These are phyloP conservation scores for Dermatemys mawii DNA, from an alignment of 2,113 vertebrate genomes.

Conservation along the genomic window DNA sequence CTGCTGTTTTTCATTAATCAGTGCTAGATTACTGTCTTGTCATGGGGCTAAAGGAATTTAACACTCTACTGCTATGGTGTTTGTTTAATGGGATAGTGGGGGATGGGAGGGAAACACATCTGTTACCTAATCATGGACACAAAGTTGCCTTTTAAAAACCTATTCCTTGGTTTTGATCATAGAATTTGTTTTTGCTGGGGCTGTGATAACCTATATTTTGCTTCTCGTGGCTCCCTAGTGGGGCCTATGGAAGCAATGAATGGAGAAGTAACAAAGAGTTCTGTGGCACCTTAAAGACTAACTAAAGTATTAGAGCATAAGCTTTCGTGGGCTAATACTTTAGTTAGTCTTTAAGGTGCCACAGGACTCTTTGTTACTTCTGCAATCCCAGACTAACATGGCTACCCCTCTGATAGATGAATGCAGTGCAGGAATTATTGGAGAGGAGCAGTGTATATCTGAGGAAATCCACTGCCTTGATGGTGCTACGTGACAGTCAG, in stretches of 20 bases:
- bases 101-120: accelerated
- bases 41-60: accelerated
- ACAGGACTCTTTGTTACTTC: too few species aligned
- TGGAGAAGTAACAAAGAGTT: too few species aligned
- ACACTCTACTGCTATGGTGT: accelerated
- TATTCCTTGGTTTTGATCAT: neutral
- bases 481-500: accelerated
- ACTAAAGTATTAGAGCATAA: too few species aligned
- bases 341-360: too few species aligned
- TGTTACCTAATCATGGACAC: neutral
- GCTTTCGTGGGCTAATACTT: too few species aligned
- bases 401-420: too few species aligned
- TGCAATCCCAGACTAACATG: too few species aligned
- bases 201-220: accelerated
- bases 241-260: accelerated
- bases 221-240: neutral
- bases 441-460: accelerated
- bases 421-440: neutral
- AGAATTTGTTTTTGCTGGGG: neutral
- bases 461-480: neutral
- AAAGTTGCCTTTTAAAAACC: neutral
- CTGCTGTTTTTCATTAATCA: neutral
- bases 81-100: accelerated
- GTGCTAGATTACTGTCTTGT: accelerated
- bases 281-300: too few species aligned